Evolutionary conservation across 1,140 invertebrate genomes (phyloP), one percentile per base, ranked within the genome.

Genomic region (Caenorhabditis latens): DNA sequence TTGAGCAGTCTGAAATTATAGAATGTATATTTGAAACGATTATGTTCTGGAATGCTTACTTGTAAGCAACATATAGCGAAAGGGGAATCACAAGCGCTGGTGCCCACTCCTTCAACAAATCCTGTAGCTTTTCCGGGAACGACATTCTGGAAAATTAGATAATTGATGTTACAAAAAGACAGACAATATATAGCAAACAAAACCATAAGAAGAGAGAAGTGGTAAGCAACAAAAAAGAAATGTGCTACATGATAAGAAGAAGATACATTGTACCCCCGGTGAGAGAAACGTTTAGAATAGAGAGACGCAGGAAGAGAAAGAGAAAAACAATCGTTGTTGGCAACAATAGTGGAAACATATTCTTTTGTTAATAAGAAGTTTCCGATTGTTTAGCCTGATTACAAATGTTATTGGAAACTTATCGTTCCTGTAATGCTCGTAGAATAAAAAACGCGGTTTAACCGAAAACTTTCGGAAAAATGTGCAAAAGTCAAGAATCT

Each of bases 1-100:
- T 57, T 48, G 13, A 88, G 61, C 19, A 89, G 40, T 67, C 87
- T 86, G 86, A 21, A 86, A 48, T 24, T 0, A 8, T 40, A 55
- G 19, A 40, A 3, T 19, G 14, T 19, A 46, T 46, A 2, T 46
- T 19, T 11, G 46, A n/a, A 13, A 6, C n/a, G 5, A 19, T n/a
- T 48, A 11, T 1, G 46, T 13, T 21, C 43, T n/a, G 5, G 11
- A n/a, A n/a, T 19, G 50, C 71, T 50, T n/a, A 79, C 71, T 79
- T 79, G 46, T 79, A 79, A 14, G 71, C 71, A 9, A 79, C 71
- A 79, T 79, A 79, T 11, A 79, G 24, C 6, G 71, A 79, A 13
- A 79, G 6, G 4, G 71, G 71, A 14, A 79, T 46, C 46, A 79
- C 71, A 13, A 79, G 46, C 0, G 71, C 71, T 50, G 71, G 71